Evolutionary conservation across 2,797 vertebrate genomes (phyloP).

Genomic region (Coluber constrictor): DNA sequence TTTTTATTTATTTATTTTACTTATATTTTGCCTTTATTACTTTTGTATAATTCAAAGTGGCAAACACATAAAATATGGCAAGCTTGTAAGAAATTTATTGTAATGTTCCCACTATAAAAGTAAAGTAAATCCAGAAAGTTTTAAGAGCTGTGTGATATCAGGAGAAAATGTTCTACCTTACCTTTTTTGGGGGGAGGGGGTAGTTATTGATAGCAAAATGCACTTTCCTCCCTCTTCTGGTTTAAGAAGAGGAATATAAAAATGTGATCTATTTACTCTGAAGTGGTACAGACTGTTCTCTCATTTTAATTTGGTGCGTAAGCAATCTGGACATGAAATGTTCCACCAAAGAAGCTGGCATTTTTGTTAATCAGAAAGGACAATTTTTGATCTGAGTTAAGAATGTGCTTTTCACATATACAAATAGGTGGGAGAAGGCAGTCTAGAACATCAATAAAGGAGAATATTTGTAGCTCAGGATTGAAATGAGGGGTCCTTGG

Average conservation of each 20-base stretch:
- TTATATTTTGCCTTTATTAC: background rate
- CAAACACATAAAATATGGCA: background rate
- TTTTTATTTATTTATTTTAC: background rate
- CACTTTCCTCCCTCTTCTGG: background rate
- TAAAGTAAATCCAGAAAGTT: background rate
- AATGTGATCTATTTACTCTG: background rate
- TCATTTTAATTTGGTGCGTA: background rate
- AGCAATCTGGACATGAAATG: background rate
- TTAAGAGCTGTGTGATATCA: background rate
- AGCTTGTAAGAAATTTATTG: background rate
- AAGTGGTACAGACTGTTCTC: background rate
- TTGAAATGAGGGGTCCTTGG: no score
- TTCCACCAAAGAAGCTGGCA: background rate
- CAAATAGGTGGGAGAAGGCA: background rate
- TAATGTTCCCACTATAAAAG: background rate
- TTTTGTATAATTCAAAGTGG: background rate
- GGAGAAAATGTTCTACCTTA: background rate
- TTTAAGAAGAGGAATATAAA: background rate
- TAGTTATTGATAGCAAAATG: background rate
- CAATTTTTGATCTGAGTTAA: background rate
- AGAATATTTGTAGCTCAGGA: no score
- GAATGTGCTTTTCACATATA: background rate
- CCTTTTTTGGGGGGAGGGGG: background rate
- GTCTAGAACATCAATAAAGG: background rate
- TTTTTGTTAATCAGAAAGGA: background rate